Percentiles rank a stretch among this genome's conserved stretches.
phyloP scores from a whole-genome alignment of 2,888 invertebrate genomes.

The Drosophila barbarae region DNA sequence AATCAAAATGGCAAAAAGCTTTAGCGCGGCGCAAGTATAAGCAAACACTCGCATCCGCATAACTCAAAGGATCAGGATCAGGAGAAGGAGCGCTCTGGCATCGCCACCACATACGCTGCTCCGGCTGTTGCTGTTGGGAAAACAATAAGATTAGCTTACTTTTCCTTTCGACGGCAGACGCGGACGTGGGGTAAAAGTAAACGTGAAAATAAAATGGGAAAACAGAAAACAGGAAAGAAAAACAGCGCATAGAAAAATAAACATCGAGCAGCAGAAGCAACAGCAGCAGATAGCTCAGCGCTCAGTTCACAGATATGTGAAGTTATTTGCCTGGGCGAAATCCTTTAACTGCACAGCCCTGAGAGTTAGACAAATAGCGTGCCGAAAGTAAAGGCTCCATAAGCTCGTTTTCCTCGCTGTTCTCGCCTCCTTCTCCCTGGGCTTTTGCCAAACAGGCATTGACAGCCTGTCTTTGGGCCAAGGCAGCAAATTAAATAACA shows the following conservation, averaged over 20 bases:
- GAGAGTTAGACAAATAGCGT: conserved; percentile 69
- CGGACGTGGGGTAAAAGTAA: conserved; percentile 49
- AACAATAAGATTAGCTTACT: conserved; percentile 75
- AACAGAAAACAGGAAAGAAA: conserved; percentile 60
- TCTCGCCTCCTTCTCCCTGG: background rate
- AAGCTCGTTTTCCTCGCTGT: conserved; percentile 20
- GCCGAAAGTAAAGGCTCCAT: conserved; percentile 49
- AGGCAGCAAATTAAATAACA: conserved; percentile 66
- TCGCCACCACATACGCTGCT: conserved; percentile 15
- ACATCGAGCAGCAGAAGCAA: conserved; percentile 48
- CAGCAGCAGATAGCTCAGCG: conserved; percentile 21
- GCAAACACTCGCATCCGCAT: conserved; percentile 59
- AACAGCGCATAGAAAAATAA: conserved; percentile 70
- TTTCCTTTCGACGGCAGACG: conserved; percentile 48
- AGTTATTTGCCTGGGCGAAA: conserved; percentile 66
- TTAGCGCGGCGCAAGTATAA: conserved; percentile 52
- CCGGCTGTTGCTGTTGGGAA: conserved; percentile 54
- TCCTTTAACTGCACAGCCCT: conserved; percentile 73
- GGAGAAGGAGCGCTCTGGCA: conserved; percentile 18
- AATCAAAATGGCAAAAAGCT: conserved; percentile 72
- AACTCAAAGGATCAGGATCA: conserved; percentile 72
- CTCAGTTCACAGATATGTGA: conserved; percentile 36
- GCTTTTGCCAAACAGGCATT: conserved; percentile 34
- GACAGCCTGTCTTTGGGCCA: conserved; percentile 41
- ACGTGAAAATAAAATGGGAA: conserved; percentile 68